A percentile compares a stretch with the other conserved stretches of the same genome.
These are phyloP conservation scores for Trissolcus brochymenae DNA, from an alignment of 2,888 invertebrate genomes.

Conservation along the genomic window DNA sequence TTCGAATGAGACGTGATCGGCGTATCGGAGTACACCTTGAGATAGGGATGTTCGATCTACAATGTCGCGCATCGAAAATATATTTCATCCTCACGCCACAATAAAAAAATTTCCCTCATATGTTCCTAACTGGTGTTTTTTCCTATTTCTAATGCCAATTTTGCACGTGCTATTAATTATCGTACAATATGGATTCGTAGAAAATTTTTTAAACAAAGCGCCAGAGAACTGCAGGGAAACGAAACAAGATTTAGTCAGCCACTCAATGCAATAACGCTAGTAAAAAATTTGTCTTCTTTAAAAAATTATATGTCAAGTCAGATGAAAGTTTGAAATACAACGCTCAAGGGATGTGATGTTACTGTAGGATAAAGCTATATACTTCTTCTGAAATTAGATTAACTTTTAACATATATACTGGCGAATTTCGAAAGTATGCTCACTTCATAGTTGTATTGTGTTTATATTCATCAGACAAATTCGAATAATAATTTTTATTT, in stretches of 20 bases:
- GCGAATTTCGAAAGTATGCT: not conserved
- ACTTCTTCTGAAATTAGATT: conserved; percentile 15
- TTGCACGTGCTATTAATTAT: not conserved
- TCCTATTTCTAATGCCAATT: not conserved
- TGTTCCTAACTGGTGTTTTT: not conserved
- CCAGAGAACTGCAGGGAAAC: conserved; percentile 15
- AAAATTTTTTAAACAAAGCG: not conserved
- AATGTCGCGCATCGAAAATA: conserved; percentile 46
- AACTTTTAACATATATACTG: conserved; percentile 14
- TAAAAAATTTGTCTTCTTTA: conserved; percentile 27
- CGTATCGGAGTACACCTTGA: conserved; percentile 40
- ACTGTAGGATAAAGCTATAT: not conserved
- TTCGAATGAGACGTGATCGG: conserved; percentile 60
- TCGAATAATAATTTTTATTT: not conserved
- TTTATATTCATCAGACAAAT: no score
- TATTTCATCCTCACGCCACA: conserved; percentile 20
- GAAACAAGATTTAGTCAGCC: conserved; percentile 43
- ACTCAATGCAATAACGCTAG: conserved; percentile 18
- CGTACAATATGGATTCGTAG: not conserved
- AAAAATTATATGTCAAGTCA: conserved; percentile 21
- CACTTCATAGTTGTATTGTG: not conserved
- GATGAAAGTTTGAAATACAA: conserved; percentile 17
- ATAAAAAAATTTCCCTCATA: not conserved
- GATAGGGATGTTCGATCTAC: conserved; percentile 31
- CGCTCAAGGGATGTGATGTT: conserved; percentile 5